phyloP scores from a whole-genome alignment of 2,888 invertebrate species.

The Philonicus albiceps region DNA sequence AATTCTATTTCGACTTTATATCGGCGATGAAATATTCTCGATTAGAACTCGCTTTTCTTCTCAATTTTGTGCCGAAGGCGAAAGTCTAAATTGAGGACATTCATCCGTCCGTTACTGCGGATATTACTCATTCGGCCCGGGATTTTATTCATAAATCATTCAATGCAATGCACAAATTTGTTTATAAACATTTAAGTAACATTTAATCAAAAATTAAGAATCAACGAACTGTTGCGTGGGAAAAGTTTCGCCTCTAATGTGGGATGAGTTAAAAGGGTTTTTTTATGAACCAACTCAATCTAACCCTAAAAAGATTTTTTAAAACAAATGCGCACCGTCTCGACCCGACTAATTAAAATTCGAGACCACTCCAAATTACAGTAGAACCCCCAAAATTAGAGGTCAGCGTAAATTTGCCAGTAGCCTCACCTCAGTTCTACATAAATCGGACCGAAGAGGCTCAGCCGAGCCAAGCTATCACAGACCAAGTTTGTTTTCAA shows the following conservation, averaged over 20 bases:
- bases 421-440: neutral
- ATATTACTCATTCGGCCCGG: neutral
- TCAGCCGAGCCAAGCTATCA: neutral
- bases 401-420: neutral
- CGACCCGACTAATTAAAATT: neutral
- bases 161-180: neutral
- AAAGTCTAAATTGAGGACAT: constrained; percentile 12
- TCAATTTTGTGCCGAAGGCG: neutral
- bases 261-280: neutral
- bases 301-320: neutral
- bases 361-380: neutral
- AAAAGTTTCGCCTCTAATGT: neutral
- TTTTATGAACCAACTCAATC: neutral
- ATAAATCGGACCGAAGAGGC: neutral
- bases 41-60: neutral
- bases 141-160: constrained; percentile 27
- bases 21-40: neutral
- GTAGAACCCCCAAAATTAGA: neutral
- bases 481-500: neutral
- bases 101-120: neutral
- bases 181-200: constrained; percentile 1
- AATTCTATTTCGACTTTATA: neutral
- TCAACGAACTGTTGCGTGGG: neutral
- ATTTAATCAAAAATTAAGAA: neutral
- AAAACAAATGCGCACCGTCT: neutral